phyloP scores from a whole-genome alignment of 2,113 vertebrate species.

The Casuarius casuarius region DNA sequence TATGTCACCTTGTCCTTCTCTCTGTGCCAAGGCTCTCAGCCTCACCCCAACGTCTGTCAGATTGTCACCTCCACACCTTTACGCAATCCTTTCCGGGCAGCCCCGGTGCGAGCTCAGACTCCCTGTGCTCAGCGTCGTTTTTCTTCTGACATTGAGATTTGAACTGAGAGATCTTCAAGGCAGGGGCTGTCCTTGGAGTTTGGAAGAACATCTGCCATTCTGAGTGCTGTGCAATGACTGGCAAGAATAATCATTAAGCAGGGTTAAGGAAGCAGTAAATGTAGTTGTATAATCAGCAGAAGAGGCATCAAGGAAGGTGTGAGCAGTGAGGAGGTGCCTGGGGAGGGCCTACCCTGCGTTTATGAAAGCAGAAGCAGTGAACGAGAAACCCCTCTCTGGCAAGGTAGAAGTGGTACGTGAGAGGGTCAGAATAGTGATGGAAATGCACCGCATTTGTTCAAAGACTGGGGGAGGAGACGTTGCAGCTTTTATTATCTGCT shows the following conservation, averaged over 20 bases:
- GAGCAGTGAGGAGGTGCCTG: not conserved
- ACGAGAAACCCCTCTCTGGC: not conserved
- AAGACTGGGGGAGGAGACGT: accelerated
- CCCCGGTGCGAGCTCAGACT: not conserved
- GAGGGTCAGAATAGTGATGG: not conserved
- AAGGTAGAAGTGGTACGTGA: not conserved
- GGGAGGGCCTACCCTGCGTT: not conserved
- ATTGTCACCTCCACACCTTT: not conserved
- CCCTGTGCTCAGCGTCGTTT: not conserved
- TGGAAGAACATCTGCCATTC: not conserved
- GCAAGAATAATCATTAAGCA: not conserved
- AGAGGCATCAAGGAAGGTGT: not conserved
- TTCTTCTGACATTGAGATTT: not conserved
- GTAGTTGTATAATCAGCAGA: not conserved
- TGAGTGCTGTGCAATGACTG: not conserved
- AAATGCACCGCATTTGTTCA: not conserved
- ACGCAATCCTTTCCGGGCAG: not conserved
- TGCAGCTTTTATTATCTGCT: not conserved
- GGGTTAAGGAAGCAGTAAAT: not conserved
- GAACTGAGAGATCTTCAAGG: not conserved
- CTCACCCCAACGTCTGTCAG: not conserved
- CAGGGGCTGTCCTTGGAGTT: not conserved
- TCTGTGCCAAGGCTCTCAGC: not conserved
- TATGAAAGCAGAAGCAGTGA: not conserved
- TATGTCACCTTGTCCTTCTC: not conserved